Base-by-base conservation (phyloP, 2,113 vertebrate genomes). In the Physeter macrocephalus region DNA sequence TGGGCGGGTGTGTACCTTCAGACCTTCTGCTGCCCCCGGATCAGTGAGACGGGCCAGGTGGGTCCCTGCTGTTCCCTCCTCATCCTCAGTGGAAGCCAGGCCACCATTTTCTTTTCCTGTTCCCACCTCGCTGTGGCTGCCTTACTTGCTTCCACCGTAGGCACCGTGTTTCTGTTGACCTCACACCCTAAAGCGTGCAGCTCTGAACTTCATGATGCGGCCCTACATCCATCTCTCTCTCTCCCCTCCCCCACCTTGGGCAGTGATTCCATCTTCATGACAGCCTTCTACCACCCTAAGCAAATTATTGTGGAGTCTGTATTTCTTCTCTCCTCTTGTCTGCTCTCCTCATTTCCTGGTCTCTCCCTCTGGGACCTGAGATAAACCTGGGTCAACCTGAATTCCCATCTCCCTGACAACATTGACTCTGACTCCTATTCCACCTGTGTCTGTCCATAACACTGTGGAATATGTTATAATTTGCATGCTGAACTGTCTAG, bases 101-200 rank as follows among this genome's bases (percentile, higher is more conserved):
- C 0, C 39, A 5, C 17, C 2, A 1, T 46, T 43, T 81, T 34
- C 57, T 75, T 62, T 72, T 72, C 41, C 71, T 13, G 3, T 59
- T 18, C 36, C 25, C 11, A 14, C 9, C 9, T 27, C n/a, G 0
- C 21, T 39, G 17, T 13, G 14, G 34, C 77, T 29, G 46, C 36
- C 62, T 34, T 80, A 3, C 23, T 36, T 64, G 43, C 20, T 27
- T n/a, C 57, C 31, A 13, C 21, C 10, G 1, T 25, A 41, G 13
- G 0, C 3, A 13, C 25, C 2, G 0, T 20, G 23, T 94, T 31
- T 84, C 4, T 17, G 2, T 34, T 14, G 25, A 2, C 15, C 8
- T 0, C 29, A 12, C 1, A 12, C 31, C 9, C 36, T 69, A 8
- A 8, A 9, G 1, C 9, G 1, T n/a, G 43, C 2, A 75, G 27